These are phyloP conservation scores for Polyommatus iphigenia DNA, from an alignment of 2,888 invertebrate genomes.

Conservation along the genomic window DNA sequence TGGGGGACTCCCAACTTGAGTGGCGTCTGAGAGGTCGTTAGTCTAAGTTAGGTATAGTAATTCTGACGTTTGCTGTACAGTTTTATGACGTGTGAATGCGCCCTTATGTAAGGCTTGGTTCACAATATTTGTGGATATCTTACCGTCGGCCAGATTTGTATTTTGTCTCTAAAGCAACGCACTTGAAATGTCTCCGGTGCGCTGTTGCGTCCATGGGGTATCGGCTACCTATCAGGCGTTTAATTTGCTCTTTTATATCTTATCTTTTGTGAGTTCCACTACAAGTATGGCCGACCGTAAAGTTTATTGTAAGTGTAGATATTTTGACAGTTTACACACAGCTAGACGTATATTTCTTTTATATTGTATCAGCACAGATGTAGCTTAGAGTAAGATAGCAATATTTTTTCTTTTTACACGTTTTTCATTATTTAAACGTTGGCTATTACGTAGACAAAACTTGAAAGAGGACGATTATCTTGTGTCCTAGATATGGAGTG, in stretches of 20 bases:
- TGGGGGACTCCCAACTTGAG: not conserved
- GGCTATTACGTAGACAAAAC: not conserved
- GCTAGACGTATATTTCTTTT: not conserved
- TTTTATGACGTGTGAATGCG: not conserved
- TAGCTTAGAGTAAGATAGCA: not conserved
- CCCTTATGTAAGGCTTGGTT: not conserved
- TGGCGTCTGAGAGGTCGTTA: not conserved
- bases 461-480: not conserved
- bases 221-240: too few relatives aligned
- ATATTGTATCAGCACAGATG: not conserved
- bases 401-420: not conserved
- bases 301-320: not conserved
- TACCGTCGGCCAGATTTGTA: not conserved
- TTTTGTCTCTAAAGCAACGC: too few relatives aligned
- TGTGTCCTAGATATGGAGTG: too few relatives aligned
- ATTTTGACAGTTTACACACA: not conserved
- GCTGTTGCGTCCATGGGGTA: too few relatives aligned
- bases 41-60: not conserved
- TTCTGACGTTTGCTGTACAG: constrained; percentile 7
- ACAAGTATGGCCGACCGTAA: not conserved
- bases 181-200: too few relatives aligned
- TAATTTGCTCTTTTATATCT: too few relatives aligned
- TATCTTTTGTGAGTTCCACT: not conserved
- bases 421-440: not conserved
- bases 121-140: not conserved